Conservation (phyloP, 2,888 invertebrate genomes). For the Dasypogon diadema region DNA sequence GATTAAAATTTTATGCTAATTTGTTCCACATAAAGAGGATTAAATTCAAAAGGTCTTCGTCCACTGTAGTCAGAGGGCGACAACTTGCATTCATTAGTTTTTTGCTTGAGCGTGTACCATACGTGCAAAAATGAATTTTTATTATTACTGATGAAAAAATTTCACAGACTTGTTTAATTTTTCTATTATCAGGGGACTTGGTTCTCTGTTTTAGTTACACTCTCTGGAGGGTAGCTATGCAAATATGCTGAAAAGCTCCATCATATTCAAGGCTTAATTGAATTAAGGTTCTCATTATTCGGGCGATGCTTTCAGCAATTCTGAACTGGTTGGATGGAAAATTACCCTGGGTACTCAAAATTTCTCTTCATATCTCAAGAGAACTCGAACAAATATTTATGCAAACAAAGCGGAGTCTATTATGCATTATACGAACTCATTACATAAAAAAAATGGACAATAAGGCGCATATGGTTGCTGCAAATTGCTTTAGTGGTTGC, state of each 20-base stretch:
- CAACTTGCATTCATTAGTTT: conserved; percentile 25
- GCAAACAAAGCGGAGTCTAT: too few relatives aligned
- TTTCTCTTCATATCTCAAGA: too few relatives aligned
- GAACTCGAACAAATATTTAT: too few relatives aligned
- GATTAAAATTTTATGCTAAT: conserved; percentile 44
- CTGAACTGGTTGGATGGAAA: too few relatives aligned
- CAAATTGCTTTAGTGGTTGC: too few relatives aligned
- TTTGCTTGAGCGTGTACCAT: not conserved
- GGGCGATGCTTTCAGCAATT: not conserved
- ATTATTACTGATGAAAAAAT: not conserved
- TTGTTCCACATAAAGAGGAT: conserved; percentile 6
- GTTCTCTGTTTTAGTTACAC: not conserved
- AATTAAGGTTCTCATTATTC: conserved; percentile 25
- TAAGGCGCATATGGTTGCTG: too few relatives aligned
- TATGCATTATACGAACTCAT: too few relatives aligned
- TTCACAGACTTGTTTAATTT: conserved; percentile 21
- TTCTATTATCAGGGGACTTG: conserved; percentile 14
- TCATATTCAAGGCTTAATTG: conserved; percentile 11
- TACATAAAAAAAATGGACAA: too few relatives aligned
- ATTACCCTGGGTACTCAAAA: too few relatives aligned
- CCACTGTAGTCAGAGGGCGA: conserved; percentile 26
- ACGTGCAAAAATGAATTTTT: not conserved
- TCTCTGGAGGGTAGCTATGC: not conserved
- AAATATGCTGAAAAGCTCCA: not conserved
- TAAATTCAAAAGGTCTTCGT: conserved; percentile 28